These are phyloP conservation scores for Ptilonorhynchus violaceus DNA, from an alignment of 2,113 vertebrate genomes.

Conservation along the genomic window DNA sequence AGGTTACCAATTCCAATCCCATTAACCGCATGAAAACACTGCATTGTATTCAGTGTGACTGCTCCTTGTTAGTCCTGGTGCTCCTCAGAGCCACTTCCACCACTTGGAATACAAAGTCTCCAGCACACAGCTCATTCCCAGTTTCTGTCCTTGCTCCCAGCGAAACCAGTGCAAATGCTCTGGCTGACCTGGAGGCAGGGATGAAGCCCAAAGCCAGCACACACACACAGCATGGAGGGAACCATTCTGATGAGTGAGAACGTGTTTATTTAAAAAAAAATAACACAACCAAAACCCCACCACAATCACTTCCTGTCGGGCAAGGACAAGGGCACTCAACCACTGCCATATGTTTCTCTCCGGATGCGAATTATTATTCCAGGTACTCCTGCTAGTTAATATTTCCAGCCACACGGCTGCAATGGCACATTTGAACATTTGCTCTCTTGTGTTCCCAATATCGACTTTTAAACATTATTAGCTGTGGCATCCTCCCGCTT, in stretches of 20 bases:
- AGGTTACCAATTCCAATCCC: background rate
- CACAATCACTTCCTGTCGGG: background rate
- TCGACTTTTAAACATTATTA: background rate
- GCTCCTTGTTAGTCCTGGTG: background rate
- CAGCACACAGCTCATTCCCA: background rate
- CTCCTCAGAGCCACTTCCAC: background rate
- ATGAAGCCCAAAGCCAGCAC: background rate
- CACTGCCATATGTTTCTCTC: background rate
- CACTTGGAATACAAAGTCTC: background rate
- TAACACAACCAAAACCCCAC: background rate
- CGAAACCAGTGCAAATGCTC: background rate
- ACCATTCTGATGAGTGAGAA: background rate
- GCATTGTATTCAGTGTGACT: background rate
- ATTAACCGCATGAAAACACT: background rate
- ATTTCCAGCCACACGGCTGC: background rate
- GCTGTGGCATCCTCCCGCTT: background rate
- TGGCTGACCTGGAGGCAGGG: fast-evolving
- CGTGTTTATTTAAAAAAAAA: background rate
- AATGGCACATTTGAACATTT: background rate
- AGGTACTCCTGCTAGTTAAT: background rate
- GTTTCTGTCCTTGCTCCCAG: background rate
- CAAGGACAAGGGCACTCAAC: background rate
- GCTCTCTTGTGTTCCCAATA: background rate
- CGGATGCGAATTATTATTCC: background rate
- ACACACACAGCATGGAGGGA: background rate